Conservation (phyloP, 2,888 invertebrate species). For the Microplitis deprimator region DNA sequence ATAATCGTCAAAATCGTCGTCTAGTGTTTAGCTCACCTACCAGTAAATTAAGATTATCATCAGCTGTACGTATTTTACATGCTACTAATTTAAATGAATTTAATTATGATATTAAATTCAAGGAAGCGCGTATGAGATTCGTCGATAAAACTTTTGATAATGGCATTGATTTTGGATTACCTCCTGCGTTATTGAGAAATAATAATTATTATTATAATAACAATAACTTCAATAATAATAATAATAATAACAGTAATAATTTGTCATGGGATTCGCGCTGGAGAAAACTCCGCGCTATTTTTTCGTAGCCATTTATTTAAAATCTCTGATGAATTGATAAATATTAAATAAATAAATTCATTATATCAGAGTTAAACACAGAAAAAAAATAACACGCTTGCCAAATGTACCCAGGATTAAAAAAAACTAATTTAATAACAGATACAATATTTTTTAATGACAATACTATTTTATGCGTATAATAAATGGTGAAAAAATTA, state of each 20-base stretch:
- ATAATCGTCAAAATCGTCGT: slow-evolving; percentile 55
- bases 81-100: slow-evolving; percentile 51
- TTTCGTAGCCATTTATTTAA: slow-evolving; percentile 58
- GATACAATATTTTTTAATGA: slow-evolving; percentile 64
- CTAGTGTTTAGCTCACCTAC: slow-evolving; percentile 61
- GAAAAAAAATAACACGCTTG: slow-evolving; percentile 56
- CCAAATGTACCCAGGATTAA: slow-evolving; percentile 57
- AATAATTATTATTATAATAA: not conserved
- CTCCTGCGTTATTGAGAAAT: not conserved
- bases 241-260: slow-evolving; percentile 52
- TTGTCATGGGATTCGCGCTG: slow-evolving; percentile 58
- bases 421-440: slow-evolving; percentile 28
- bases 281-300: slow-evolving; percentile 62
- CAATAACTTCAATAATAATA: not conserved
- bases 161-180: slow-evolving; percentile 14
- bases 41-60: slow-evolving; percentile 59
- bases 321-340: slow-evolving; percentile 8
- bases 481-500: slow-evolving; percentile 16
- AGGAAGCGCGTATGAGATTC: slow-evolving; percentile 10
- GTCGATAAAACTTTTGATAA: slow-evolving; percentile 19
- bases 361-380: slow-evolving; percentile 2
- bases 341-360: slow-evolving; percentile 45
- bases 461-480: slow-evolving; percentile 50
- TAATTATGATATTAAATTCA: slow-evolving; percentile 43
- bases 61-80: slow-evolving; percentile 60